Evolutionary conservation across 2,113 vertebrate genomes (phyloP), one percentile per base, ranked within the genome.

Genomic region (Otus sunia): DNA sequence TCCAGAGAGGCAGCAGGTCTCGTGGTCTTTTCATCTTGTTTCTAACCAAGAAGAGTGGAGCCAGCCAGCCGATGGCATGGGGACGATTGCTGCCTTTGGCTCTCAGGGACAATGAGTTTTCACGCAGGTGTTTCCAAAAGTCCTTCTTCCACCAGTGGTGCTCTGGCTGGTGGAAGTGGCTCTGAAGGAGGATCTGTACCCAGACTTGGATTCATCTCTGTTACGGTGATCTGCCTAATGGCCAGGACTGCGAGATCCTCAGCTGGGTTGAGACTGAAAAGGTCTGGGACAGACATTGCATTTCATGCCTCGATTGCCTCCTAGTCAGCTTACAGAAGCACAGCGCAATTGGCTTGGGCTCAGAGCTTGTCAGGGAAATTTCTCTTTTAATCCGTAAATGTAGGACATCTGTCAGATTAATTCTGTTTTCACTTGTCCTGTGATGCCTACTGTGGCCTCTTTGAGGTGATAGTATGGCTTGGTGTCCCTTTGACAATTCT

Each of bases 271-370:
- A 52, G 45, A 36, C 39, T 22, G 62, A 32, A 5, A 63, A 50
- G 41, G 0, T 25, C 45, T 75, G 71, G 52, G 58, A 52, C 27
- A 69, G 75, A 18, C 0, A 1, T 26, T 84, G 41, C 8, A 13
- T 52, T 92, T 87, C 49, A 16, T 63, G 52, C 66, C 73, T 82
- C 0, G 0, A 18, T 34, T 85, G 53, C 32, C 37, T 88, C 64
- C 5, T 25, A 29, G 56, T 64, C 62, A 71, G 64, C 52, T 43
- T 20, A 19, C 17, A 80, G 79, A 66, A 92, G n/a, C 41, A 47
- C 50, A 55, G 37, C 1, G 11, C 0, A 0, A 25, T 5, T 79
- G 79, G n/a, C 59, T 77, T 32, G 41, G 55, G 23, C 14, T 16
- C 64, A 78, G 73, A 80, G 32, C 58, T 69, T 91, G 64, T 60